Conservation (phyloP, 2,113 vertebrate genomes). For the Tupaia tana region DNA sequence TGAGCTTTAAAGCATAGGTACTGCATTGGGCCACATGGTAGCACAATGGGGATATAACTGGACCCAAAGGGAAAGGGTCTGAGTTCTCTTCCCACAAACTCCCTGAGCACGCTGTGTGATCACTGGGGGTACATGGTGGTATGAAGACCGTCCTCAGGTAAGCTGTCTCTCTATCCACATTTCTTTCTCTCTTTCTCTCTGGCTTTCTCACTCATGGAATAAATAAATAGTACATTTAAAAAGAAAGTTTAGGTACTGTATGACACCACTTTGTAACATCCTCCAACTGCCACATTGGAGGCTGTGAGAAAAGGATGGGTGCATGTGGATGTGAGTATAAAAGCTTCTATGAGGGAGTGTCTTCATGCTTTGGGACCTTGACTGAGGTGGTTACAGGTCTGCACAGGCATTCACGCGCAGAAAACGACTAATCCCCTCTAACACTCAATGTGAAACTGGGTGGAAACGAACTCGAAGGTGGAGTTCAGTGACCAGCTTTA, state of each 20-base stretch:
- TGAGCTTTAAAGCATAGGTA: neutral
- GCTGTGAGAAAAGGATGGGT: neutral
- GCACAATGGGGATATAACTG: too few relatives aligned
- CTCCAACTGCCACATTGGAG: neutral
- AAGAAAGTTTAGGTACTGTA: neutral
- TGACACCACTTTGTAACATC: neutral
- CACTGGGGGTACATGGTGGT: too few relatives aligned
- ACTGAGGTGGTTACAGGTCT: neutral
- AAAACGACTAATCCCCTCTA: neutral
- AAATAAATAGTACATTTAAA: too few relatives aligned
- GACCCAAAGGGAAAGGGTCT: too few relatives aligned
- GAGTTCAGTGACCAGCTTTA: neutral
- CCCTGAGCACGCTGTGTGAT: too few relatives aligned
- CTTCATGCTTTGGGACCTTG: neutral
- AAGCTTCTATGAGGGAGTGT: neutral
- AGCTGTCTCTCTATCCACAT: too few relatives aligned
- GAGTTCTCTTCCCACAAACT: too few relatives aligned
- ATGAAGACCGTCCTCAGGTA: too few relatives aligned
- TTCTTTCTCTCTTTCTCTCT: too few relatives aligned
- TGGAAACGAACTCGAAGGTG: neutral
- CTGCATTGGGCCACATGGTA: neutral
- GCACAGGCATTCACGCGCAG: neutral
- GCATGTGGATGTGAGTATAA: neutral
- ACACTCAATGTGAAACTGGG: neutral
- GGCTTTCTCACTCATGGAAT: too few relatives aligned